phyloP scores from a whole-genome alignment of 2,888 invertebrate genomes.

The Bugula neritina region DNA sequence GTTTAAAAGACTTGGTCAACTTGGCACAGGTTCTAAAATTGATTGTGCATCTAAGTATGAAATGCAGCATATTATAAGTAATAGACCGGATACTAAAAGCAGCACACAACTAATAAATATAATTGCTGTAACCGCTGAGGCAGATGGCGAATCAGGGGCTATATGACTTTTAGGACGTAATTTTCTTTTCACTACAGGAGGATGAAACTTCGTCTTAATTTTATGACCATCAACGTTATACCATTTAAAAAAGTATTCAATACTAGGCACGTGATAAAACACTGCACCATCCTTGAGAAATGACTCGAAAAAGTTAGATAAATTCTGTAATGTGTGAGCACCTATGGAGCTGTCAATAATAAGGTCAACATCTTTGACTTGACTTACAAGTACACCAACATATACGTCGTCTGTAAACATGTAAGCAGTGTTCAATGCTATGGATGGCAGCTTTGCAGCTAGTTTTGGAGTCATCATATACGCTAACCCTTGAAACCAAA shows the following conservation, averaged over 20 bases:
- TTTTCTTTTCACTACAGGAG: not conserved
- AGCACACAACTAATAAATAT: no score
- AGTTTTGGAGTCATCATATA: not conserved
- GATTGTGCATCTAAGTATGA: no score
- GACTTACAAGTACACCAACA: constrained; percentile 11
- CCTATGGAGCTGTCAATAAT: not conserved
- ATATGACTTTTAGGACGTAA: no score
- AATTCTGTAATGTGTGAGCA: not conserved
- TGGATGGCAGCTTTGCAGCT: not conserved
- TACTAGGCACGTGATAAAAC: constrained; percentile 17
- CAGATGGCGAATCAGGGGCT: no score
- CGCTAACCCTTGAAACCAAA: constrained; percentile 19
- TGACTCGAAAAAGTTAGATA: not conserved
- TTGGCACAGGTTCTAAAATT: no score
- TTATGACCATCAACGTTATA: not conserved
- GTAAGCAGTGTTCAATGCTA: not conserved
- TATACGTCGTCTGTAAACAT: constrained; percentile 23
- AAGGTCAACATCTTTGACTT: not conserved
- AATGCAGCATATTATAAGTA: no score
- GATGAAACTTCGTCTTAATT: not conserved
- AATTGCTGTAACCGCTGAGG: no score
- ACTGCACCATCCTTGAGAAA: not conserved
- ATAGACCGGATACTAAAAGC: no score
- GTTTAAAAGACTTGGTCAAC: no score
- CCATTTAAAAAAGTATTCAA: constrained; percentile 11